phyloP scores from a whole-genome alignment of 2,113 vertebrate genomes.

The Anolis sagrei region DNA sequence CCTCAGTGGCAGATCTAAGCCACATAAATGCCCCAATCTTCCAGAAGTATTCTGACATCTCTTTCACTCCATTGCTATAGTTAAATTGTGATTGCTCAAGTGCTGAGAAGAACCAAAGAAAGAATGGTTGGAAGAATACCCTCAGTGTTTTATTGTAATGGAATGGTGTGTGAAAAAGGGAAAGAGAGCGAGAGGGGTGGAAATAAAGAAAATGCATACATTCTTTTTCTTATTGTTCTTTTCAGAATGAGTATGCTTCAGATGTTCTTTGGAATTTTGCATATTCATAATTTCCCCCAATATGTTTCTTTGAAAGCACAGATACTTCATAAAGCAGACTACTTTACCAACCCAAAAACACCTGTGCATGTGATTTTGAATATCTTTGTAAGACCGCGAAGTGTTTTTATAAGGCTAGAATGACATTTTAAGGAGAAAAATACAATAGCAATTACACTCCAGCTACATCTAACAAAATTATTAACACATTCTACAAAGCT shows the following conservation, averaged over 20 bases:
- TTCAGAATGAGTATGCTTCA: neutral
- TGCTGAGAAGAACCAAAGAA: conserved; percentile 25
- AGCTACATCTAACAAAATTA: too few species aligned
- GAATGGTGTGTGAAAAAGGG: neutral
- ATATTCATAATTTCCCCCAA: neutral
- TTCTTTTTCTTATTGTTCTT: conserved; percentile 25
- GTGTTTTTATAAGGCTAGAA: too few species aligned
- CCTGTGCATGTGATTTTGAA: neutral
- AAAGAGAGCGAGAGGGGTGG: conserved; percentile 18
- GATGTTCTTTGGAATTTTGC: neutral
- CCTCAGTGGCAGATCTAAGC: conserved; percentile 41
- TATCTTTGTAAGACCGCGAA: too few species aligned
- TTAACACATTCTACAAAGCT: too few species aligned
- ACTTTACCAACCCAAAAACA: neutral
- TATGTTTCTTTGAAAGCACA: neutral
- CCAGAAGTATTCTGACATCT: conserved; percentile 51
- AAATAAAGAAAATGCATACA: neutral
- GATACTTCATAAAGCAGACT: too few species aligned
- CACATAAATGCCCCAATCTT: conserved; percentile 65
- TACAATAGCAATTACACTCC: too few species aligned
- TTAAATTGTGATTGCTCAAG: conserved; percentile 54
- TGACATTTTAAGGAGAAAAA: too few species aligned
- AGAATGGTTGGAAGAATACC: conserved; percentile 47
- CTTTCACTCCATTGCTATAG: conserved; percentile 46
- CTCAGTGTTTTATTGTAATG: conserved; percentile 30